Base-by-base conservation (phyloP, 2,797 vertebrate species). In the Gadopsis marmoratus region DNA sequence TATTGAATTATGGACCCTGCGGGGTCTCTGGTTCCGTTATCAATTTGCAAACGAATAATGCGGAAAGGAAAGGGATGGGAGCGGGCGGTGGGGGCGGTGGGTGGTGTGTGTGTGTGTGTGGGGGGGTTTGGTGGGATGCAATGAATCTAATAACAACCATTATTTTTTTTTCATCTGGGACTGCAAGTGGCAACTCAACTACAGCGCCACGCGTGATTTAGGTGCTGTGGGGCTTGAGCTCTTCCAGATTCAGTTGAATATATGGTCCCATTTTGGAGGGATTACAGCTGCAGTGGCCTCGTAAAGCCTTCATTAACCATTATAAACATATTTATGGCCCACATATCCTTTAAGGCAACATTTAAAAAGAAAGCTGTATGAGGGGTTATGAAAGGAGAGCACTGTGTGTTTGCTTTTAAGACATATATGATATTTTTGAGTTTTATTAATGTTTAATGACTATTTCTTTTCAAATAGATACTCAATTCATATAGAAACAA, bases 1-100 rank as follows among this genome's bases (percentile, higher is more conserved):
- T 94, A 95, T 96, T 94, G 91, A 95, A 94, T 95, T 94, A 94
- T 83, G 7, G 87, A 89, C 90, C 91, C 89, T 62, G 83, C 83
- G 72, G 91, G 91, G 76, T 89, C 89, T 88, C 82, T 84, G 84
- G 87, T 94, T 93, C 91, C 81, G 84, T 93, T 94, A 92, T 94
- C 94, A 94, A 90, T 93, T 95, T 92, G 89, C 90, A 91, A 91
- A 92, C 39, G 78, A 90, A 91, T 88, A 89, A 88, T 72, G 82
- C 43, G 70, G 85, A 83, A 82, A 72, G 48, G 71, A 66, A 70
- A 50, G 11, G 63, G 53, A 55, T 64, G 73, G 61, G 47, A 78
- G 35, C 7, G 51, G 33, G 50, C 37, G 17, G 62, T 41, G 31
- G 21, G 21, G 29, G 10, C 33, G 21, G 5, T 26, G 35, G 64